Evolutionary conservation across 1,140 invertebrate genomes (phyloP), one percentile per base, ranked within the genome.

Genomic region (Tetramorium alpestre): DNA sequence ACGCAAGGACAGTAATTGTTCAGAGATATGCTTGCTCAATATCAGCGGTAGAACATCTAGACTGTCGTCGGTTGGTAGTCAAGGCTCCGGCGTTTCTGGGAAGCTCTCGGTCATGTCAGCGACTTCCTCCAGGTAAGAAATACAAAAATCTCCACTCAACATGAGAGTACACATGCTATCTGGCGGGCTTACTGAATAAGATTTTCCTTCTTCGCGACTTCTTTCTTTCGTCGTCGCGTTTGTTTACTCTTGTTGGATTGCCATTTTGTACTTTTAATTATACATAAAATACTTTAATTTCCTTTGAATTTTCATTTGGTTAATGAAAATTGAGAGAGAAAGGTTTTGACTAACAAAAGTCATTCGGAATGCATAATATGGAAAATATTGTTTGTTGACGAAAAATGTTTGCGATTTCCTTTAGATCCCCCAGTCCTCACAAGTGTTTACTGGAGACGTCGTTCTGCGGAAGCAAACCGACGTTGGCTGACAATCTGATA

Each of bases 361-460:
- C 11, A n/a, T 65, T 38, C 16, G 3, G 6, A 8, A 3, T 65
- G 10, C 5, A 47, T 10, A 5, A 69, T 69, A 75, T 7, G 65
- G 13, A 33, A 56, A n/a, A 49, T 13, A 1, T n/a, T 4, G 33
- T 33, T 51, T 69, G 22, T 47, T 33, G 33, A 75, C 2, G 13
- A 75, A 25, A 28, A 11, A 58, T 77, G 8, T 47, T 60, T 60
- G 10, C n/a, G 22, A 25, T 49, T 69, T 85, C 96, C 8, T 97
- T 96, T 10, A 96, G 98, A 76, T 98, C 98, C 10, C 98, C 98
- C 0, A 98, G 98, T 44, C 98, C 98, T 6, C 98, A 98, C 95
- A 97, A 97, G 94, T 98, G 98, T 96, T 95, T 98, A 28, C 95
- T 98, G 28, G 98, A 98, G 95, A 98, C 98, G 0, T 98, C 98